These are phyloP conservation scores for Hydrolagus affinis DNA, from an alignment of 2,113 vertebrate genomes.

Conservation along the genomic window DNA sequence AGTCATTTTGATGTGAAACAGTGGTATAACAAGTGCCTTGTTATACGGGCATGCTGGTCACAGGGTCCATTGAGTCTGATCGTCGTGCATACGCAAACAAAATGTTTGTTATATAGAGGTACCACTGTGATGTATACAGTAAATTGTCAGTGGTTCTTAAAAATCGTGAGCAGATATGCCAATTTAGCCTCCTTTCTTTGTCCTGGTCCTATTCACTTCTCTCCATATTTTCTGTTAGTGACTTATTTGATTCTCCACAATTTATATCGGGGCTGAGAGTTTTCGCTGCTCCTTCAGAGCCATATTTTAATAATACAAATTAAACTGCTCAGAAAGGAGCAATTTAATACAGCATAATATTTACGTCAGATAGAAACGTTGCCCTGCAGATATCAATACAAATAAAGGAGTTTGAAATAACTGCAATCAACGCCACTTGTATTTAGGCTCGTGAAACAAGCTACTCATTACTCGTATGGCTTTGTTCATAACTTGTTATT, in stretches of 20 bases:
- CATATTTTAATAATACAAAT: background rate
- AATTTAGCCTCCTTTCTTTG: conserved; percentile 18
- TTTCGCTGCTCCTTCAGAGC: background rate
- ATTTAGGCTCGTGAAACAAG: background rate
- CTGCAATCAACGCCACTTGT: background rate
- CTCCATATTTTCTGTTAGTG: background rate
- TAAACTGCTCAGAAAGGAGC: background rate
- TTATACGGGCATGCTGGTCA: background rate
- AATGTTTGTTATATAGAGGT: background rate
- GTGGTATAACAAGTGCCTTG: background rate
- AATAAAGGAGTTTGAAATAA: background rate
- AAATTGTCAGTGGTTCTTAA: background rate
- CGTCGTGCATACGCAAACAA: too few species aligned
- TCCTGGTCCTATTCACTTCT: conserved; percentile 19
- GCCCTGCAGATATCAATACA: background rate
- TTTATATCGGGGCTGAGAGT: background rate
- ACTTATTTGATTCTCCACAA: conserved; percentile 12
- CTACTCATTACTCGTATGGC: background rate
- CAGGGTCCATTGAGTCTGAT: background rate
- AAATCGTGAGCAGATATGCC: background rate
- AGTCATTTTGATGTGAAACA: too few species aligned
- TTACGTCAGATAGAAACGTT: background rate
- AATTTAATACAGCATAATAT: background rate
- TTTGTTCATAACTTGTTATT: background rate
- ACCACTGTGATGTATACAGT: background rate